Base-by-base conservation (phyloP, 2,888 invertebrate genomes). In the Eilema caniola region DNA sequence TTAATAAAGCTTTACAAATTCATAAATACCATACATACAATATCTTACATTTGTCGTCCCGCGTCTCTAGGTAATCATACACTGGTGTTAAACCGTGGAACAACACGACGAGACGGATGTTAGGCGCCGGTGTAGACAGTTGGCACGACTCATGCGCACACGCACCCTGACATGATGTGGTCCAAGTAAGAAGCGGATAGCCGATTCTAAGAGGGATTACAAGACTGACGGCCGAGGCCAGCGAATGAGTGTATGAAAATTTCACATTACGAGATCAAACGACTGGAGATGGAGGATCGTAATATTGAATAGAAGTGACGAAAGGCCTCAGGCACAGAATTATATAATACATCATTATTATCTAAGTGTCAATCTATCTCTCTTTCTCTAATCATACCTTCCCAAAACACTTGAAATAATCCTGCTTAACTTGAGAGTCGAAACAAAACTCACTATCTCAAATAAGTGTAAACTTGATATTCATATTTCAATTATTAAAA, bases 111-210 rank as follows among this genome's bases (percentile, higher is more conserved):
- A 41, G 78, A 79, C 79, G 89, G 90, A 89, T 88, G 89, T 73
- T 71, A 79, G 88, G 89, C 89, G 89, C 90, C 88, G 85, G 87
- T 86, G 88, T 83, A 82, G 85, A 69, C 83, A 90, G 89, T 85
- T 90, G 90, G 86, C 72, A 66, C 81, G 80, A 80, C 86, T 91
- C 91, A 89, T 75, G 77, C 77, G 77, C 69, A 67, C 69, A 71
- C 73, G 75, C 72, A 77, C 63, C 53, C 70, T 69, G n/a, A 20
- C 60, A 62, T 23, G 7, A 10, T 61, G 8, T 57, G 72, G 69
- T 3, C 5, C 59, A 81, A 82, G 73, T 28, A 16, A 81, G 11
- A 66, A 73, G 78, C 71, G 73, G 5, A 20, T 53, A 0, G 53
- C 47, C 5, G 47, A 7, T 53, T 53, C n/a, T 53, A 1, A 53